Evolutionary conservation across 2,888 invertebrate genomes (phyloP), one percentile per base, ranked within the genome.

Genomic region (Tuta absoluta): DNA sequence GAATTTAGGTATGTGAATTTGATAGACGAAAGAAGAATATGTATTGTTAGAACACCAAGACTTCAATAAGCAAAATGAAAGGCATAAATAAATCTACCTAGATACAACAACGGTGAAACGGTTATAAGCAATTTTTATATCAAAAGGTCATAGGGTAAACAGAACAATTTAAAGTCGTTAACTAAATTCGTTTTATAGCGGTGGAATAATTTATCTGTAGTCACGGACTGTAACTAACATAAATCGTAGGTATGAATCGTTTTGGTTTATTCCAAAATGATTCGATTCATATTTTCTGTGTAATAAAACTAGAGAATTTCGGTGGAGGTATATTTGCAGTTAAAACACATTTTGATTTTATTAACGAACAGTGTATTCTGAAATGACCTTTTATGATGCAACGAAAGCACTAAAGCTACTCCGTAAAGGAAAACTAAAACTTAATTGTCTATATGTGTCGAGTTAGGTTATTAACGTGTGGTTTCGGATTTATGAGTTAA

Each of bases 81-180:
- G 10, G 1, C 38, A 41, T 41, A 2, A 14, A 41, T 14, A 41
- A 41, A 1, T 41, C 41, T 41, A 41, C 14, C 41, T 41, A 41
- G 41, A 41, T 41, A 2, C 14, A n/a, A 14, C 1, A 12, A 41
- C 14, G 41, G 41, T 41, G 5, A 41, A 41, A 41, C 41, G 41
- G 14, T 41, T 41, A n/a, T n/a, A 21, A 51, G 51, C 51, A 51
- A 51, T 51, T 57, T 48, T 21, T 37, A 38, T 57, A 58, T 65
- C 48, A 45, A 59, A 53, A 45, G 56, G 41, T 60, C 33, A 65
- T 23, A 51, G 51, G 51, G 41, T 51, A 66, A 51, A 51, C 51
- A 51, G 38, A 61, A 59, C 21, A 10, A 51, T 51, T 51, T 51
- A 1, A 23, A 12, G 21, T 23, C 23, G 21, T 51, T 21, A 51